Evolutionary conservation across 1,140 invertebrate genomes (phyloP).

Genomic region (Paramacrobiotus metropolitanus): DNA sequence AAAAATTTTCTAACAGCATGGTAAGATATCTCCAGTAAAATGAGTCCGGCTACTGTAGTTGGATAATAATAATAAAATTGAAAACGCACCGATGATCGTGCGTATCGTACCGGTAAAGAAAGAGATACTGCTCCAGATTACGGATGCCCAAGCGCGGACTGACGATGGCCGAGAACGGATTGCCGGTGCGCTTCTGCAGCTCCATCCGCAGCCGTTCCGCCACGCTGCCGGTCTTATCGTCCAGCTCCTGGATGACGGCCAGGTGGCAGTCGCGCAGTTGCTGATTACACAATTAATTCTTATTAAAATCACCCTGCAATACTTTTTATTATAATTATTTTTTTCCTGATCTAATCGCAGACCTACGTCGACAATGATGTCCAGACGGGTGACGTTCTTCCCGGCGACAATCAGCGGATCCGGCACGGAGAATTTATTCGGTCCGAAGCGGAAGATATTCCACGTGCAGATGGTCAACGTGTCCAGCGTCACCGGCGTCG

Average conservation of each 20-base stretch:
- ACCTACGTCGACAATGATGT: constrained; percentile 1
- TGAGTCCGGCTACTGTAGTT: too few relatives aligned
- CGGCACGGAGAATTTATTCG: neutral
- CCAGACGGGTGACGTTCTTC: neutral
- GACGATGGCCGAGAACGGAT: neutral
- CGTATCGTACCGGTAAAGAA: neutral
- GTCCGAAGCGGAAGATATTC: constrained; percentile 5
- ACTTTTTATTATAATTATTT: too few relatives aligned
- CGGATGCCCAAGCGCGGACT: neutral
- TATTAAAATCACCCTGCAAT: too few relatives aligned
- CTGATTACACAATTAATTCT: neutral
- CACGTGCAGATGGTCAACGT: neutral
- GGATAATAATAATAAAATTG: too few relatives aligned
- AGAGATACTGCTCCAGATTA: neutral
- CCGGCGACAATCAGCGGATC: neutral
- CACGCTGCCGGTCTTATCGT: neutral
- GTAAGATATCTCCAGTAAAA: too few relatives aligned
- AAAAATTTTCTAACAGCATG: neutral
- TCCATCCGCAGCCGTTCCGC: neutral
- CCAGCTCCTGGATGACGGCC: neutral
- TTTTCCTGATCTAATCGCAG: too few relatives aligned
- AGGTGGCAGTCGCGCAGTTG: neutral
- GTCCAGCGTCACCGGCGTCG: neutral
- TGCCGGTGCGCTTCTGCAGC: neutral
- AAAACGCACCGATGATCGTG: too few relatives aligned